Evolutionary conservation across 2,113 vertebrate genomes (phyloP), one percentile per base, ranked within the genome.

Genomic region (Paralichthys olivaceus): DNA sequence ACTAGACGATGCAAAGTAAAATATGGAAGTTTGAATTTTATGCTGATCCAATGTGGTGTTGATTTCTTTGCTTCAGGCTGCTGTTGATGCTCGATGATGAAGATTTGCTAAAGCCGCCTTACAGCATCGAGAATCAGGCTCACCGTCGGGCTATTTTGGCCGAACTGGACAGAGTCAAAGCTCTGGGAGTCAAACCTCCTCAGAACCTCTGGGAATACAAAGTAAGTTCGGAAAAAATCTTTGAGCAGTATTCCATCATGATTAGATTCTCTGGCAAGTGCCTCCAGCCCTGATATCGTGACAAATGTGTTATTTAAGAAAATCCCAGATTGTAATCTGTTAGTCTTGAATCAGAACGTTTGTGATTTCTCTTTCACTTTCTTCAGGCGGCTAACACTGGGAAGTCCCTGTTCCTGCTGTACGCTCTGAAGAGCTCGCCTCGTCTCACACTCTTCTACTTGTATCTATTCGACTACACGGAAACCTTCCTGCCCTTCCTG

Each of bases 121-220:
- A 94, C 65, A 92, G 53, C 75, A 89, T 99, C 68, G 94, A 95
- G 80, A 96, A 95, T 37, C 92, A 89, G 75, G 96, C 93, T 80
- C 97, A 99, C 54, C 90, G 96, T 40, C 95, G 94, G 73, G 96
- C 95, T 73, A 91, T 98, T 43, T 37, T 96, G 22, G 84, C 90
- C 1, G 97, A 98, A 79, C 91, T 98, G 82, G 95, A 97, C 53
- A 89, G 92, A 25, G 93, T 97, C 73, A 97, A 94, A 91, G 66
- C 91, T 11, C 93, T 96, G 53, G 96, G 96, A 0, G 93, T 96
- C 61, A 97, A 97, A 89, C 95, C 96, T 13, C 96, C 97, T 0
- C 96, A 96, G 71, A 97, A 97, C 87, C 95, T 99, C 61, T 99
- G 97, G 97, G 97, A 98, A 82, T 99, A 98, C 80, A 98, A 98